Base-by-base conservation (phyloP, 2,797 vertebrate species). In the Sebastes dallii region DNA sequence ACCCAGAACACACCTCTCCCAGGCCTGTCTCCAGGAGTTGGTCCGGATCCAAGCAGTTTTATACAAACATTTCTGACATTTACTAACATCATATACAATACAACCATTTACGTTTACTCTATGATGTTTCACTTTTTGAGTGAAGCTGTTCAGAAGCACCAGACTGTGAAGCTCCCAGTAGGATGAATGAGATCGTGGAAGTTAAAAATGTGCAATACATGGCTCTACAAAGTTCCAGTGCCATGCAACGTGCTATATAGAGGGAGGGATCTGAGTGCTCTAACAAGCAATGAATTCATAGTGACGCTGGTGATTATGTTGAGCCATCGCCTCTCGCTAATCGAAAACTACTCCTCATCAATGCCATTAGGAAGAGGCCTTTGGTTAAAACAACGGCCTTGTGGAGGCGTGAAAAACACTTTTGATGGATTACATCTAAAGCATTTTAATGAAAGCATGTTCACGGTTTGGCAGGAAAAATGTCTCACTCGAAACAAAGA, bases 401-500 rank as follows among this genome's bases (percentile, higher is more conserved):
- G 12, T 6, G 5, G 16, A 65, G 52, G 27, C 64, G 58, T 25
- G 65, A 72, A 80, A 78, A 88, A 30, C 59, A 52, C 32, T 16
- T 61, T 14, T 80, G 42, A 86, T 71, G 72, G 59, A 86, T 77
- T 16, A 68, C 29, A 68, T 68, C 60, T 25, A 20, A 36, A 66
- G 24, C 42, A 77, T 0, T 56, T 82, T 83, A 66, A 73, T 65
- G 32, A 80, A 59, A 66, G 13, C 34, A n/a, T 29, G 12, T 59
- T 75, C 24, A 29, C 4, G 0, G 8, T 7, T 18, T 11, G 34
- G 55, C 3, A 22, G 39, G 24, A 66, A n/a, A 80, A 82, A 82
- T 20, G 14, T 55, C 75, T 76, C 34, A 22, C 27, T 50, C 10
- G 20, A 60, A 78, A 60, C 68, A 78, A 73, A 34, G 22, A 64